These are phyloP conservation scores for Muscidifurax raptorellus DNA, from an alignment of 1,140 invertebrate genomes.

Conservation along the genomic window DNA sequence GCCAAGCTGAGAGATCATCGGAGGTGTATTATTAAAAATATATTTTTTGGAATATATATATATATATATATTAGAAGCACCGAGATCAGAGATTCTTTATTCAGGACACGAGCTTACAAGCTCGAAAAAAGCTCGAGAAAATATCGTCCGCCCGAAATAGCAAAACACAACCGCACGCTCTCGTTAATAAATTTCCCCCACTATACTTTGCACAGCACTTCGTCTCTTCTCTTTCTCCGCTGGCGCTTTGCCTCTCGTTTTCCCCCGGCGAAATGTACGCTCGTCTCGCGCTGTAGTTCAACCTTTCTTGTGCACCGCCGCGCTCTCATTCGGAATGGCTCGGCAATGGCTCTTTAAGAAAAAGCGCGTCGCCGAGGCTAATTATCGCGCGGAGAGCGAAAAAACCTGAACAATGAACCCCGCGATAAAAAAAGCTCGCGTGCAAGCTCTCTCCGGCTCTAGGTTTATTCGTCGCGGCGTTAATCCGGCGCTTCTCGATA, in stretches of 20 bases:
- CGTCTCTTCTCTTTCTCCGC: slow-evolving; percentile 11
- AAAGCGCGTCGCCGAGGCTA: slow-evolving; percentile 4
- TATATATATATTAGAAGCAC: slow-evolving; percentile 20
- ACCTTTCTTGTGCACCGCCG: neutral
- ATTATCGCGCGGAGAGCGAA: slow-evolving; percentile 10
- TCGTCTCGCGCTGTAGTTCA: no score
- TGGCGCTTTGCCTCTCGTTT: slow-evolving; percentile 21
- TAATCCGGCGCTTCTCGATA: slow-evolving; percentile 11
- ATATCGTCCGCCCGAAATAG: slow-evolving; percentile 51
- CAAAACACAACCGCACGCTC: slow-evolving; percentile 55
- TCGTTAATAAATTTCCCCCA: slow-evolving; percentile 53
- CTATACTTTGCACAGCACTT: slow-evolving; percentile 7
- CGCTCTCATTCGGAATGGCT: slow-evolving; percentile 10
- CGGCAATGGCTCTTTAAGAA: neutral
- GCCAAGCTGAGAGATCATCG: neutral
- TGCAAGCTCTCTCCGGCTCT: neutral
- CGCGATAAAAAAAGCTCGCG: neutral
- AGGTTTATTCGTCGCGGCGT: neutral
- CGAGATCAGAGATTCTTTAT: neutral
- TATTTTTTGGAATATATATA: neutral
- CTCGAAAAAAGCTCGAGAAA: slow-evolving; percentile 24
- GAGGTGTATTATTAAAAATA: neutral
- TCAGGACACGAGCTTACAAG: neutral
- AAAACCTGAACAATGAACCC: neutral
- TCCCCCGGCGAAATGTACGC: slow-evolving; percentile 10